These are phyloP conservation scores for Scortum barcoo DNA, from an alignment of 2,113 vertebrate genomes.

Conservation along the genomic window DNA sequence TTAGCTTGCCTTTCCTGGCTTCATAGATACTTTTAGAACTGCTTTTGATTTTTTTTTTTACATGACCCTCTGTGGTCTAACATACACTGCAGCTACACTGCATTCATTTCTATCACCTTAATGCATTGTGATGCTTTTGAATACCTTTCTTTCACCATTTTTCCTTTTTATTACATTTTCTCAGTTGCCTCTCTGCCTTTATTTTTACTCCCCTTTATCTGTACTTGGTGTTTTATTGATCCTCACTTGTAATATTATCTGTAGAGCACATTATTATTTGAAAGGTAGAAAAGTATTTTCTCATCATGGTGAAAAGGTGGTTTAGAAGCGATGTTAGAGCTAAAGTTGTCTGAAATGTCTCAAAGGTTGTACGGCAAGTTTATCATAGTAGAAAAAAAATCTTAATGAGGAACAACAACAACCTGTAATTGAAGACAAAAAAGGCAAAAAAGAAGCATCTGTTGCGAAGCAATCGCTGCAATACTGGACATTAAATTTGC, in stretches of 20 bases:
- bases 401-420: neutral
- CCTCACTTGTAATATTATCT: conserved; percentile 4
- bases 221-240: neutral
- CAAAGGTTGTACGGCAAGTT: neutral
- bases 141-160: neutral
- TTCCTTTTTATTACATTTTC: neutral
- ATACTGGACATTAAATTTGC: neutral
- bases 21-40: neutral
- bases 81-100: neutral
- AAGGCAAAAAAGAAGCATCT: too few species aligned
- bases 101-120: neutral
- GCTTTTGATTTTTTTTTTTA: neutral
- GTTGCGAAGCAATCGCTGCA: neutral
- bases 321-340: neutral
- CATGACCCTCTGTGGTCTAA: neutral
- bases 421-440: neutral
- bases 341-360: neutral
- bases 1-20: neutral
- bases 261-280: conserved; percentile 9
- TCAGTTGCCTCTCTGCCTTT: neutral
- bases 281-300: neutral
- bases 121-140: conserved; percentile 5
- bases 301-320: neutral
- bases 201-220: neutral
- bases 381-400: neutral